These are phyloP conservation scores for Okamejei kenojei DNA, from an alignment of 2,797 vertebrate genomes.

Conservation along the genomic window DNA sequence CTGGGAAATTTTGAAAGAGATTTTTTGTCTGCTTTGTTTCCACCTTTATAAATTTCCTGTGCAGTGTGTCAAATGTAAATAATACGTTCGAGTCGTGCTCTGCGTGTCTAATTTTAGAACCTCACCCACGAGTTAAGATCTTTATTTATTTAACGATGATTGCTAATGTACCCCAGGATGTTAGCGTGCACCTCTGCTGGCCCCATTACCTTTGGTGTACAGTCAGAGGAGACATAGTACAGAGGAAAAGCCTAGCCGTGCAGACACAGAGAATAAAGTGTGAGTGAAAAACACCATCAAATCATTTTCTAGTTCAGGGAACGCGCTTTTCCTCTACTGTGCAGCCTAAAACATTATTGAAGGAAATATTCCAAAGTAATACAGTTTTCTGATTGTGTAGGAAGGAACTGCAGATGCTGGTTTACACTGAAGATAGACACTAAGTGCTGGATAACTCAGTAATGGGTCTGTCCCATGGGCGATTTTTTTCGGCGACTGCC, in stretches of 20 bases:
- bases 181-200: neutral
- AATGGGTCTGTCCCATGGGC: too few relatives aligned
- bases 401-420: too few relatives aligned
- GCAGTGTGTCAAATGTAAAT: neutral
- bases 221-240: neutral
- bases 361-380: neutral
- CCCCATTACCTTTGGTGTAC: neutral
- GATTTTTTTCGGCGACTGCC: too few relatives aligned
- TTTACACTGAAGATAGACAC: too few relatives aligned
- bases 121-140: neutral
- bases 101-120: neutral
- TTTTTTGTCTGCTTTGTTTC: neutral
- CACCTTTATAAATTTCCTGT: neutral
- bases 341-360: neutral
- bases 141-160: slow-evolving; percentile 2
- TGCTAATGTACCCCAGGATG: too few relatives aligned
- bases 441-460: too few relatives aligned
- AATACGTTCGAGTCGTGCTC: neutral
- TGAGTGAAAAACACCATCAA: neutral
- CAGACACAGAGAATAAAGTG: neutral
- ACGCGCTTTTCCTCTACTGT: too few relatives aligned
- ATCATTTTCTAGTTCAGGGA: neutral
- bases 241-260: neutral
- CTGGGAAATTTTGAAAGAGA: slow-evolving; percentile 23
- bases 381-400: neutral